phyloP scores from a whole-genome alignment of 2,888 invertebrate species.

The Dendrolimus pini region DNA sequence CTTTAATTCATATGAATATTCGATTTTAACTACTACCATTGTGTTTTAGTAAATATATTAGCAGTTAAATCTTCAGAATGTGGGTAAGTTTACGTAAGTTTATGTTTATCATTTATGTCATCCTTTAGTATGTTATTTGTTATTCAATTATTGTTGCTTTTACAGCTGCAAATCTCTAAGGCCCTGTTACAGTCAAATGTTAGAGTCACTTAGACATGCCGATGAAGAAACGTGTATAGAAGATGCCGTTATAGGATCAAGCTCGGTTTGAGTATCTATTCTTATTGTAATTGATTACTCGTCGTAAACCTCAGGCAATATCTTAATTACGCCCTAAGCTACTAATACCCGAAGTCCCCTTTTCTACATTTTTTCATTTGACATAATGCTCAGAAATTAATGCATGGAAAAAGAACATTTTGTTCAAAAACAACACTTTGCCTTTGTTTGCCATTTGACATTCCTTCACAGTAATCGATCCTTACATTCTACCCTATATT shows the following conservation, averaged over 20 bases:
- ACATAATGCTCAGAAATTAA: too few relatives aligned
- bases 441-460: too few relatives aligned
- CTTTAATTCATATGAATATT: neutral
- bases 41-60: constrained; percentile 9
- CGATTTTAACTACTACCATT: neutral
- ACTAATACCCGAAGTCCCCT: too few relatives aligned
- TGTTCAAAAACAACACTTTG: too few relatives aligned
- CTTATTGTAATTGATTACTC: neutral
- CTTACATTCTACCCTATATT: too few relatives aligned
- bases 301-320: neutral
- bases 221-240: constrained; percentile 52
- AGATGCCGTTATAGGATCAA: constrained; percentile 45
- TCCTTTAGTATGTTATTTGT: neutral
- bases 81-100: constrained; percentile 25
- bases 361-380: too few relatives aligned
- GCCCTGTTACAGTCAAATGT: constrained; percentile 43
- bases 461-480: too few relatives aligned
- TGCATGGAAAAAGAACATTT: too few relatives aligned
- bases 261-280: constrained; percentile 35
- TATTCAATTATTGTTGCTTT: constrained; percentile 6
- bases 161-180: constrained; percentile 44
- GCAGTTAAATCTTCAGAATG: constrained; percentile 16
- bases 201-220: constrained; percentile 27
- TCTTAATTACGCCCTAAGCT: too few relatives aligned
- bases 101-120: neutral